Evolutionary conservation across 1,140 invertebrate species (phyloP), one percentile per base, ranked within the genome.

Genomic region (Riptortus pedestris): DNA sequence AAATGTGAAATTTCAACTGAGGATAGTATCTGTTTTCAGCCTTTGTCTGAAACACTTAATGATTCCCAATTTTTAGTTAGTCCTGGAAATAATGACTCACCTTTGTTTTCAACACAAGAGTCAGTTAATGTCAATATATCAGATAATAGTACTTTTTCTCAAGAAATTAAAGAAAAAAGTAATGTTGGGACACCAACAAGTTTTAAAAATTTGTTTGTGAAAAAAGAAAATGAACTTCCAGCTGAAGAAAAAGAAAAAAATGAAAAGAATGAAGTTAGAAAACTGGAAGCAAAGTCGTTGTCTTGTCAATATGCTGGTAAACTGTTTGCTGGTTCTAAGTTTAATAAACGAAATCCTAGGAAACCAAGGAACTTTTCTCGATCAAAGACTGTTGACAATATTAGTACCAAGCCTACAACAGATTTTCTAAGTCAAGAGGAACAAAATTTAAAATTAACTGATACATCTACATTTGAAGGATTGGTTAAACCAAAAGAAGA

Each of bases 301-400:
- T 76, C 76, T 0, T 77, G 76, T 63, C 73, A 77, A 65, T 74
- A 84, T n/a, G 80, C 82, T 2, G 79, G 85, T 70, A 87, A 89
- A 71, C 75, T 87, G 60, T 89, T 89, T 74, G 77, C 81, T 43
- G 80, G 79, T 47, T 78, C 81, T 62, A 83, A 75, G 71, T 84
- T 88, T 73, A 78, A 79, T 24, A 83, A 87, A 70, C 76, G 86
- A 65, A 89, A 90, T 77, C 86, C 86, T 14, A 79, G 86, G 70
- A 90, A 90, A 66, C 66, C 67, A 11, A 28, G 63, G 29, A 45
- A 51, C 18, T 60, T 66, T 14, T 62, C 48, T 55, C 60, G 63
- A 62, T 58, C 31, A 59, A 69, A 63, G 63, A 66, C 45, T 27
- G 38, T 24, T 28, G 55, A 59, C 26, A 16, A 12, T 24, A 31